Percentiles rank a stretch among this genome's conserved stretches.
These are phyloP conservation scores for Myathropa florea DNA, from an alignment of 2,888 invertebrate species.

Conservation along the genomic window DNA sequence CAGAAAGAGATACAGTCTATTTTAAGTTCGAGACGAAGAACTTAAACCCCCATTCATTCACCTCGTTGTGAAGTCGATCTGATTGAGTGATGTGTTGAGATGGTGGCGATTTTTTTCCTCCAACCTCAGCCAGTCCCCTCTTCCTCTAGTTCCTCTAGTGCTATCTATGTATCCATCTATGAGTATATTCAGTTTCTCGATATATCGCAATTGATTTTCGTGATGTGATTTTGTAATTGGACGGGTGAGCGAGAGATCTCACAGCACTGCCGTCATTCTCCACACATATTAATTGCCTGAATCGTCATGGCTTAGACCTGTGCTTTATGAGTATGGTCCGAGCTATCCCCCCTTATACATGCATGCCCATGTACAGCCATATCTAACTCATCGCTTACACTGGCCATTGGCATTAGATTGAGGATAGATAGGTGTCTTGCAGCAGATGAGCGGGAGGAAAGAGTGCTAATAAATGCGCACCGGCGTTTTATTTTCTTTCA, in stretches of 20 bases:
- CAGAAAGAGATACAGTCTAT: neutral
- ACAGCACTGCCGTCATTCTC: slow-evolving; percentile 31
- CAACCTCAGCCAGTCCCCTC: neutral
- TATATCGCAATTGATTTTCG: slow-evolving; percentile 68
- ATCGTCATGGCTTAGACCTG: slow-evolving; percentile 55
- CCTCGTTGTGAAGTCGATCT: slow-evolving; percentile 16
- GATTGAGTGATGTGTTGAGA: slow-evolving; percentile 28
- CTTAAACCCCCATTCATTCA: neutral
- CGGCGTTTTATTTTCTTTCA: slow-evolving; percentile 26
- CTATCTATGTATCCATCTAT: neutral
- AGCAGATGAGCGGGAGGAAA: slow-evolving; percentile 29
- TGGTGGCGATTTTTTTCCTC: slow-evolving; percentile 10
- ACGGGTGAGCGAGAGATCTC: slow-evolving; percentile 27
- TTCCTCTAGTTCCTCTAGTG: neutral
- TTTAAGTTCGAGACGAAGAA: slow-evolving; percentile 3
- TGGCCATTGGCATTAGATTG: slow-evolving; percentile 62
- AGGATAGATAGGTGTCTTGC: slow-evolving; percentile 39
- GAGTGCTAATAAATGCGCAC: slow-evolving; percentile 58
- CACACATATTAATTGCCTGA: slow-evolving; percentile 58
- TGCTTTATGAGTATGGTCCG: neutral
- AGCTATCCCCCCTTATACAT: neutral
- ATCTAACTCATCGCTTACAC: slow-evolving; percentile 9
- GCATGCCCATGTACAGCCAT: neutral
- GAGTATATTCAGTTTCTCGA: slow-evolving; percentile 26
- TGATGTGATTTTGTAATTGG: slow-evolving; percentile 69